Evolutionary conservation across 2,888 invertebrate species (phyloP).

Genomic region (Morpho helenor): DNA sequence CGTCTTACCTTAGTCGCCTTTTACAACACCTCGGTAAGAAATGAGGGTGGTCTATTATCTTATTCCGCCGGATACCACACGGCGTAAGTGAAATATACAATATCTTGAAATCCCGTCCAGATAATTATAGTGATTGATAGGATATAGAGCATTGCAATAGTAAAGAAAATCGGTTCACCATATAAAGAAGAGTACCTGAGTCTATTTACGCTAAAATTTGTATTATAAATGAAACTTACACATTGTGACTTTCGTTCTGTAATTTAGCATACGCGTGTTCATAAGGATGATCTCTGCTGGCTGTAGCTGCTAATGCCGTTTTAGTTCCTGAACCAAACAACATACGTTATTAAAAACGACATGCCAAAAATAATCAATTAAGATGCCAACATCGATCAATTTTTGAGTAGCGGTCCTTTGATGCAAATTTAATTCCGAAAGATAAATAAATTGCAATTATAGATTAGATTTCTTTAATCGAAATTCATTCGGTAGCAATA

Average conservation of each 20-base stretch:
- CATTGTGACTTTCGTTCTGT: slow-evolving; percentile 74
- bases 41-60: too few species aligned
- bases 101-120: too few species aligned
- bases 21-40: too few species aligned
- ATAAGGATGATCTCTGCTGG: slow-evolving; percentile 80
- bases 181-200: too few species aligned
- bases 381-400: slow-evolving; percentile 25
- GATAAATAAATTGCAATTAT: slow-evolving; percentile 28
- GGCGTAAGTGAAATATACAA: too few species aligned
- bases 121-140: too few species aligned
- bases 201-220: neutral
- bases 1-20: too few species aligned
- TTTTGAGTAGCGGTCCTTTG: slow-evolving; percentile 39
- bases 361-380: slow-evolving; percentile 15
- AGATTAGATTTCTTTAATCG: slow-evolving; percentile 33
- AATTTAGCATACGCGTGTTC: slow-evolving; percentile 89
- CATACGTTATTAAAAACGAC: neutral
- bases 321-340: slow-evolving; percentile 49
- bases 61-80: too few species aligned
- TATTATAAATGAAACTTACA: slow-evolving; percentile 39
- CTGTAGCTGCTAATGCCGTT: slow-evolving; percentile 48
- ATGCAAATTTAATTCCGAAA: slow-evolving; percentile 19
- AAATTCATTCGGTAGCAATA: slow-evolving; percentile 31
- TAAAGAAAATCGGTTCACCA: neutral
- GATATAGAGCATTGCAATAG: too few species aligned